Conservation (phyloP, 2,888 invertebrate genomes). For the Cetonia aurata region DNA sequence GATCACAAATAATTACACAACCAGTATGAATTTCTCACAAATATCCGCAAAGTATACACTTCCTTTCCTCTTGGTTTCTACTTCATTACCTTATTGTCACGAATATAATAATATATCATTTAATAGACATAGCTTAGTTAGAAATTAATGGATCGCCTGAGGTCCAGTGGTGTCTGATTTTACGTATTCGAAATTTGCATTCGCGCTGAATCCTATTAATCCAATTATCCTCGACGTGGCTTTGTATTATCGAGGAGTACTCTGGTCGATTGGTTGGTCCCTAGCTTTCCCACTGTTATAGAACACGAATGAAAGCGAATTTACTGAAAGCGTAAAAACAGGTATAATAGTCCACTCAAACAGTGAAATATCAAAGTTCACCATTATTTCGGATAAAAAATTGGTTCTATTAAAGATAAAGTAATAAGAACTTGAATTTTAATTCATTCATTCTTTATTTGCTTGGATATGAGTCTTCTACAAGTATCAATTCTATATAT, state of each 20-base stretch:
- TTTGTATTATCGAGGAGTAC: slow-evolving; percentile 9
- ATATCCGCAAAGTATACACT: slow-evolving; percentile 17
- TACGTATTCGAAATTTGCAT: slow-evolving; percentile 13
- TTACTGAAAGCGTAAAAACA: background rate
- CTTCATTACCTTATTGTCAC: slow-evolving; percentile 10
- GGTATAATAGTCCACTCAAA: background rate
- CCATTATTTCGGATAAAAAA: too few relatives aligned
- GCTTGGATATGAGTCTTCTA: too few relatives aligned
- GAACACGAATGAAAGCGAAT: slow-evolving; percentile 17
- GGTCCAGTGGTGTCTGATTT: slow-evolving; percentile 9
- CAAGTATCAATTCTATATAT: too few relatives aligned
- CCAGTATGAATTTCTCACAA: slow-evolving; percentile 12
- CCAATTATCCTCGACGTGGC: slow-evolving; percentile 28
- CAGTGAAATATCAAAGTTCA: too few relatives aligned
- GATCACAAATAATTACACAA: slow-evolving; percentile 13
- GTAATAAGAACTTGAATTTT: too few relatives aligned
- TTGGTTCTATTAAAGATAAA: too few relatives aligned
- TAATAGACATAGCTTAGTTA: slow-evolving; percentile 21
- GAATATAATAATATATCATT: slow-evolving; percentile 24
- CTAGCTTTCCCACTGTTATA: slow-evolving; percentile 6
- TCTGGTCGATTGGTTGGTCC: slow-evolving; percentile 6
- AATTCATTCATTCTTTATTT: too few relatives aligned
- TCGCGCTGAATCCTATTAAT: slow-evolving; percentile 23
- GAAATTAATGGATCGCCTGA: slow-evolving; percentile 24
- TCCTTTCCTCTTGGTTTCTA: slow-evolving; percentile 2